Conservation (phyloP, 2,888 invertebrate species). For the Dione juno region DNA sequence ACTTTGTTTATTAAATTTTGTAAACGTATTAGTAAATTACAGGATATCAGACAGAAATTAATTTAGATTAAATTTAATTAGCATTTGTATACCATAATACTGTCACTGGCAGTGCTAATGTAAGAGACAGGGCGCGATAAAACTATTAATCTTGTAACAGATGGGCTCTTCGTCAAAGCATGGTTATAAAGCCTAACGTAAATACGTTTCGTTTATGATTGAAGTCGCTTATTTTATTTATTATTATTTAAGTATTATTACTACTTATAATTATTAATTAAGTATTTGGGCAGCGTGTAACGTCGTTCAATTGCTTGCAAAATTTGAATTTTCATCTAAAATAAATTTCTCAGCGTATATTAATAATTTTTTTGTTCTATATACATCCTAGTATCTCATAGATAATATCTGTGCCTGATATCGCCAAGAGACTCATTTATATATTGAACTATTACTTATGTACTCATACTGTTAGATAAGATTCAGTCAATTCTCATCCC, state of each 20-base stretch:
- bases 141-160: conserved; percentile 33
- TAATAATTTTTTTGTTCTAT: too few relatives aligned
- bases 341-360: too few relatives aligned
- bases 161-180: conserved; percentile 17
- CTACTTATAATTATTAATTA: neutral
- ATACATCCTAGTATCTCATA: too few relatives aligned
- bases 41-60: neutral
- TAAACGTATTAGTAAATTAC: neutral
- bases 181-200: neutral
- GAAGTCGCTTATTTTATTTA: too few relatives aligned
- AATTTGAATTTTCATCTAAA: too few relatives aligned
- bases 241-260: too few relatives aligned
- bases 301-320: neutral
- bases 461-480: neutral
- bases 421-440: neutral
- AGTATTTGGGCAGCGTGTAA: neutral
- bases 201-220: neutral
- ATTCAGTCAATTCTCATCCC: neutral
- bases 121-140: conserved; percentile 13
- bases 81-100: neutral
- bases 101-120: neutral
- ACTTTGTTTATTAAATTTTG: neutral
- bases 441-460: conserved; percentile 1
- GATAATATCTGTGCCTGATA: too few relatives aligned
- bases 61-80: conserved; percentile 3